Conservation (phyloP, 2,113 vertebrate species). For the Accipiter virgatus region DNA sequence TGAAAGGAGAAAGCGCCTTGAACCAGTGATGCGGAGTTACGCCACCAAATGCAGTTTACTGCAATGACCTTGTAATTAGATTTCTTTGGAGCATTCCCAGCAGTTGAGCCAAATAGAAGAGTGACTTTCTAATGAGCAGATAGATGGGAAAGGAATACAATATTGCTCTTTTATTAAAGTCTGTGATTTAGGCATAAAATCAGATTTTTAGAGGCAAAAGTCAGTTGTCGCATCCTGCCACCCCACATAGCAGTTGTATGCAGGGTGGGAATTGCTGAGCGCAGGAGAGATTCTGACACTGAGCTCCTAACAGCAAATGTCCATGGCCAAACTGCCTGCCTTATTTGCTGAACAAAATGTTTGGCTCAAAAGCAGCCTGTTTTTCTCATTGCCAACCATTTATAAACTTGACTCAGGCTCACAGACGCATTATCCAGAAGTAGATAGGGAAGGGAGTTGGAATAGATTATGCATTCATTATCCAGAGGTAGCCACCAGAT, state of each 20-base stretch:
- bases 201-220: background rate
- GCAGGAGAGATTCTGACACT: background rate
- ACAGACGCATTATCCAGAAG: background rate
- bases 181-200: background rate
- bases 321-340: background rate
- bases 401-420: conserved; percentile 6
- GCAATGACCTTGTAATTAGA: background rate
- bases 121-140: background rate
- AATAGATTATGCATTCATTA: background rate
- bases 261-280: background rate
- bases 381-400: background rate
- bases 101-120: background rate
- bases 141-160: background rate
- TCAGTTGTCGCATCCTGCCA: background rate
- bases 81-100: background rate
- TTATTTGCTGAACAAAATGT: conserved; percentile 27
- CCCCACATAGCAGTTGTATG: background rate
- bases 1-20: background rate
- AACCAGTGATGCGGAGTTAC: background rate
- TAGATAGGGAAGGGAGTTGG: background rate
- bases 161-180: background rate
- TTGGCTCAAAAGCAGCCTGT: conserved; percentile 23
- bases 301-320: background rate
- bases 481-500: background rate
- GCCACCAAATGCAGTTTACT: background rate